Evolutionary conservation across 2,888 invertebrate genomes (phyloP), one percentile per base, ranked within the genome.

Genomic region (Strigamia maritima): DNA sequence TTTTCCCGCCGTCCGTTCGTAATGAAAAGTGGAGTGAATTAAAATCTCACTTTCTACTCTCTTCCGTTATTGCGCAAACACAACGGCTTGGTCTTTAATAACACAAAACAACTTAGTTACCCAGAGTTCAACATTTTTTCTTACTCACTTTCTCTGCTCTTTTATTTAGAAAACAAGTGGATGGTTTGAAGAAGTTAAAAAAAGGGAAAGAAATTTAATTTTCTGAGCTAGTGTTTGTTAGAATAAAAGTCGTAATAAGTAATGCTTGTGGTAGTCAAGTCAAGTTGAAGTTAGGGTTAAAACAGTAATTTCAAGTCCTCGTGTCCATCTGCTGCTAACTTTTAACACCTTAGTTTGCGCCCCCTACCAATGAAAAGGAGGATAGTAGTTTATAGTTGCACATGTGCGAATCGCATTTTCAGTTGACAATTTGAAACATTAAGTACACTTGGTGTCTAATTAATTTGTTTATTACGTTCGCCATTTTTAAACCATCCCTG

Each of bases 1-100:
- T 70, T 70, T 70, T 70, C 70, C 70, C 70, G 70, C 70, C 70
- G 70, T 70, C 70, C 70, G 70, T 70, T 70, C 70, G 70, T 70
- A 70, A 70, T 70, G 70, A 70, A 70, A 70, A 70, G 70, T 70
- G 70, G 70, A 70, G 70, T 70, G 70, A 70, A 70, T 70, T 70
- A 70, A 70, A 70, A 70, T 70, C 70, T 14, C 70, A 70, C 70
- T 70, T 70, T 70, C 70, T 70, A 70, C 26, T 70, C 19, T 24
- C 19, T 24, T 10, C 28, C 24, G 26, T 70, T 70, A 70, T 70
- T 70, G 70, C 70, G 28, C 26, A 70, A 28, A 70, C 70, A 22
- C 60, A 60, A 19, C 22, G 7, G 60, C 24, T 22, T 60, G 22
- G 22, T 70, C 26, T 70, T 70, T 70, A 70, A 70, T 70, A 70